phyloP scores from a whole-genome alignment of 2,888 invertebrate genomes.

The Seira musarum region DNA sequence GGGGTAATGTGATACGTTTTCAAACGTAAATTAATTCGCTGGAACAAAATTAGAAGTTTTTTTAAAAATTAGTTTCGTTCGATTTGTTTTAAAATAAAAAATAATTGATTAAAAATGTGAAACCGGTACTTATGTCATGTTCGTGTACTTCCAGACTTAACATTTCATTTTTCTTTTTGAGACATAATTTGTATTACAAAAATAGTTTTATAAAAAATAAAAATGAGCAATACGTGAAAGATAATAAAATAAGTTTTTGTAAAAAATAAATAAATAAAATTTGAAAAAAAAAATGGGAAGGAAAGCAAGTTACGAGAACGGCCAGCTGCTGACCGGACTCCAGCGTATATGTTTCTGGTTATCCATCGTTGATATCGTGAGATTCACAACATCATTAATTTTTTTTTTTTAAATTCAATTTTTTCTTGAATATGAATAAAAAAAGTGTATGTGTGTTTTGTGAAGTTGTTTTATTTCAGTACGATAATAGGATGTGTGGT shows the following conservation, averaged over 20 bases:
- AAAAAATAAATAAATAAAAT: not conserved
- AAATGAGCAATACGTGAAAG: no score
- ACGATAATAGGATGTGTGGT: conserved; percentile 47
- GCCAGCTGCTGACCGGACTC: conserved; percentile 36
- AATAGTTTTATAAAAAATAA: no score
- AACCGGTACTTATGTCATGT: no score
- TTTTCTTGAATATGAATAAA: not conserved
- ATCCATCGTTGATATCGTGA: conserved; percentile 47
- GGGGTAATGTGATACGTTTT: no score
- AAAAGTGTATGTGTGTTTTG: not conserved
- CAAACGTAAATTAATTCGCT: no score
- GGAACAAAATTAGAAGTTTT: no score
- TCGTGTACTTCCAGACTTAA: no score
- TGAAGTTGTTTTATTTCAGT: conserved; percentile 50
- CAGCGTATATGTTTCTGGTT: conserved; percentile 41
- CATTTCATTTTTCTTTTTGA: no score
- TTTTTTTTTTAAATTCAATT: conserved; percentile 2
- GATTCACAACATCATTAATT: conserved; percentile 12
- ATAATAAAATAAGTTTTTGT: not conserved
- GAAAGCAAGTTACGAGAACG: conserved; percentile 40
- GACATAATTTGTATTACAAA: no score
- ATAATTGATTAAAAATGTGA: no score
- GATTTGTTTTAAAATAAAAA: no score
- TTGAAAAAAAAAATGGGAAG: conserved; percentile 29
- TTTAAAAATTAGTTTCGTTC: no score